Percentiles rank a stretch among this genome's conserved stretches.
These are phyloP conservation scores for Tokudaia tokunoshimensis DNA, from an alignment of 2,797 vertebrate species.

Conservation along the genomic window DNA sequence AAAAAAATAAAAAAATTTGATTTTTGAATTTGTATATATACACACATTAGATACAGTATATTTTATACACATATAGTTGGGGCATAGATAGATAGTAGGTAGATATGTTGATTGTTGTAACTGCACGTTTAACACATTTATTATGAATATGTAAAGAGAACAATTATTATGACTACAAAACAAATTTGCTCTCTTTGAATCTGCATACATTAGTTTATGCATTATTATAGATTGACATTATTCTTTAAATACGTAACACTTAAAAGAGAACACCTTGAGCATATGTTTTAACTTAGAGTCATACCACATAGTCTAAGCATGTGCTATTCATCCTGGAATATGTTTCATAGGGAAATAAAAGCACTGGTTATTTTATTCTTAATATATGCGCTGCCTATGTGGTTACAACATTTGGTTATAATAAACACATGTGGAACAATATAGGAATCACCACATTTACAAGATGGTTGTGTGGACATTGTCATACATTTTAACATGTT, in stretches of 20 bases:
- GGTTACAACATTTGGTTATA: conserved; percentile 68
- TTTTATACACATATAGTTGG: background rate
- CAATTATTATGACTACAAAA: background rate
- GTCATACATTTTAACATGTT: conserved; percentile 69
- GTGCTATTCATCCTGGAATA: background rate
- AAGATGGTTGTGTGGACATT: conserved; percentile 58
- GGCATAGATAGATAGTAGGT: background rate
- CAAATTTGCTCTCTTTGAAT: background rate
- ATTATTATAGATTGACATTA: background rate
- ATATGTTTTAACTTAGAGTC: conserved; percentile 7
- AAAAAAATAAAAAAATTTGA: background rate
- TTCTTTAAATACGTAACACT: background rate
- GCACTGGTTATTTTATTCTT: conserved; percentile 32
- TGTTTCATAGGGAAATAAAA: conserved; percentile 32
- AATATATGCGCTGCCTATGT: conserved; percentile 28
- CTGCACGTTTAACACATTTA: background rate
- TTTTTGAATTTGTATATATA: background rate
- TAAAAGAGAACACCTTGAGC: background rate
- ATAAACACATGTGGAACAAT: conserved; percentile 78
- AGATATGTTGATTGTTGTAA: background rate
- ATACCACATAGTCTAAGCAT: conserved; percentile 15
- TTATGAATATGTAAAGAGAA: background rate
- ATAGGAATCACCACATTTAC: conserved; percentile 67
- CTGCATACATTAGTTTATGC: background rate
- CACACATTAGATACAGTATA: background rate